Evolutionary conservation across 1,140 invertebrate genomes (phyloP).

Genomic region (Drosophila sucinea): DNA sequence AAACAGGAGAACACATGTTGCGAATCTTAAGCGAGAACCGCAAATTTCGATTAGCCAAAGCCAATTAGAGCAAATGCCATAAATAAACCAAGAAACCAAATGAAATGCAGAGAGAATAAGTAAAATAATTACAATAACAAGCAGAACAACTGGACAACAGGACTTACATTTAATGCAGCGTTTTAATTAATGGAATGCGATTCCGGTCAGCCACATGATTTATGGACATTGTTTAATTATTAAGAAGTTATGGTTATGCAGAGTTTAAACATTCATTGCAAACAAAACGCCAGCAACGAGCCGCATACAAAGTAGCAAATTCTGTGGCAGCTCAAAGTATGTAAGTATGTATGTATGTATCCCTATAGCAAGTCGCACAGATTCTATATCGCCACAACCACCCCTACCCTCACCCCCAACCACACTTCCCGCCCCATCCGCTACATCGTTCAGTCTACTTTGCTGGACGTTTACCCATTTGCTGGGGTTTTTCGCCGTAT

Average conservation of each 20-base stretch:
- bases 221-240: slow-evolving; percentile 73
- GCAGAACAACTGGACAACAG: slow-evolving; percentile 25
- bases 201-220: slow-evolving; percentile 46
- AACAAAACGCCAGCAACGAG: slow-evolving; percentile 67
- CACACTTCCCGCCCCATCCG: too few relatives aligned
- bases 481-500: slow-evolving; percentile 40
- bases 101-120: slow-evolving; percentile 34
- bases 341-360: neutral
- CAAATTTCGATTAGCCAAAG: slow-evolving; percentile 64
- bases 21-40: slow-evolving; percentile 15
- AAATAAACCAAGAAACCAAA: slow-evolving; percentile 55
- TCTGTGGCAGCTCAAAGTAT: neutral
- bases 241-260: slow-evolving; percentile 76
- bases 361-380: slow-evolving; percentile 14
- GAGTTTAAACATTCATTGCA: slow-evolving; percentile 78
- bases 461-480: slow-evolving; percentile 36
- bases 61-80: slow-evolving; percentile 58
- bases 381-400: neutral
- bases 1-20: neutral
- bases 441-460: neutral
- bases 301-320: slow-evolving; percentile 57
- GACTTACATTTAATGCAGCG: slow-evolving; percentile 59
- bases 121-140: slow-evolving; percentile 34
- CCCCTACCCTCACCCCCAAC: slow-evolving; percentile 7
- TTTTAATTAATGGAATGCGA: slow-evolving; percentile 70